These are phyloP conservation scores for Stigmatopora nigra DNA, from an alignment of 2,113 vertebrate species.

Conservation along the genomic window DNA sequence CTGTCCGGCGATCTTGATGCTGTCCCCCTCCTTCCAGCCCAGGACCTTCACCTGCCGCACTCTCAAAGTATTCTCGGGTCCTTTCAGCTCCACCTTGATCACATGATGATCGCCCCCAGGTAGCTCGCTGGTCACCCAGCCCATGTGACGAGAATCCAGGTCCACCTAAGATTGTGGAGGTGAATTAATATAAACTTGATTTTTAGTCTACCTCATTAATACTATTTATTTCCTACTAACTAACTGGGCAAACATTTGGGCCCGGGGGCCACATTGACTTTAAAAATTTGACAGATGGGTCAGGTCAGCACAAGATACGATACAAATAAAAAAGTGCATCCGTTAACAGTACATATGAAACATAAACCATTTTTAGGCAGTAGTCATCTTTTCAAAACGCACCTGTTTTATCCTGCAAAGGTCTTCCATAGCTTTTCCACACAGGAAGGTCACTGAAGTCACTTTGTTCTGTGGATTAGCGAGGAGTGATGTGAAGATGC, in stretches of 20 bases:
- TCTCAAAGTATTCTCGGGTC: conserved; percentile 94
- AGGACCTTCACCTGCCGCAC: conserved; percentile 97
- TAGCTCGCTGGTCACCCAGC: conserved; percentile 97
- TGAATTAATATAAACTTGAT: too few relatives aligned
- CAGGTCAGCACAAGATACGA: too few relatives aligned
- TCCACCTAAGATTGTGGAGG: conserved; percentile 74
- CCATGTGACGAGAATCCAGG: conserved; percentile 95
- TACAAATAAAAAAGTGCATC: too few relatives aligned
- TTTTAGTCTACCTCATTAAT: too few relatives aligned
- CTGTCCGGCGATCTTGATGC: conserved; percentile 91
- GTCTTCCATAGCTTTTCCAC: conserved; percentile 92
- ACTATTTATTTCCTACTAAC: too few relatives aligned
- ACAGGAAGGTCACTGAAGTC: conserved; percentile 92
- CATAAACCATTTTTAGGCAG: not conserved
- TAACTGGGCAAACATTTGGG: too few relatives aligned
- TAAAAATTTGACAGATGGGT: too few relatives aligned
- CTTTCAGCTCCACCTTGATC: conserved; percentile 95
- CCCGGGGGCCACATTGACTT: too few relatives aligned
- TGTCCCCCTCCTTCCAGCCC: conserved; percentile 96
- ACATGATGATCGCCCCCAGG: conserved; percentile 92
- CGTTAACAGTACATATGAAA: too few relatives aligned
- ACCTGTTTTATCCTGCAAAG: conserved; percentile 99
- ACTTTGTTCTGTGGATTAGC: conserved; percentile 86
- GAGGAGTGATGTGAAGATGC: not conserved
- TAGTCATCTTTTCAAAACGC: too few relatives aligned